phyloP scores from a whole-genome alignment of 2,888 invertebrate genomes.

The Myathropa florea region DNA sequence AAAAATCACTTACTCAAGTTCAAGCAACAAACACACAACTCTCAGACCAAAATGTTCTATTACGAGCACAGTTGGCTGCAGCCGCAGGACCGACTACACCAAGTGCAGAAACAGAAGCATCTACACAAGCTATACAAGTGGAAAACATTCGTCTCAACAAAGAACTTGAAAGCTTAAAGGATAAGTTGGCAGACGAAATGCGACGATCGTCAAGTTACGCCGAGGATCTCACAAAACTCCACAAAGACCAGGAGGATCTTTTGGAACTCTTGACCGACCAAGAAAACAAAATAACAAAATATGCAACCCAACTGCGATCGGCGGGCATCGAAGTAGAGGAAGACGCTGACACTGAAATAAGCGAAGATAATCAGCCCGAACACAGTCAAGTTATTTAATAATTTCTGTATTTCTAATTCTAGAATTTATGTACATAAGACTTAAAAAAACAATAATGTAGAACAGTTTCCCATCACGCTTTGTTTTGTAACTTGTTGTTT shows the following conservation, averaged over 20 bases:
- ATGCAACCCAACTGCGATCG: constrained; percentile 83
- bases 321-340: constrained; percentile 80
- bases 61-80: constrained; percentile 87
- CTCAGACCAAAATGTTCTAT: constrained; percentile 91
- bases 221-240: constrained; percentile 84
- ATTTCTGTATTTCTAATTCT: constrained; percentile 20
- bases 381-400: constrained; percentile 46
- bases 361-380: constrained; percentile 71
- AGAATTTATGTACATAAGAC: constrained; percentile 50
- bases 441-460: constrained; percentile 29
- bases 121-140: constrained; percentile 73
- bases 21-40: constrained; percentile 87
- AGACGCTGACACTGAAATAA: constrained; percentile 80
- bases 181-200: constrained; percentile 74
- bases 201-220: constrained; percentile 74
- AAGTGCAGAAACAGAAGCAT: constrained; percentile 73
- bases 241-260: constrained; percentile 96
- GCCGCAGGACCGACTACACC: constrained; percentile 40
- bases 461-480: not conserved
- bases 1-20: constrained; percentile 85
- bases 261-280: constrained; percentile 94
- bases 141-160: constrained; percentile 79
- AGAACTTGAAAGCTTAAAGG: constrained; percentile 76
- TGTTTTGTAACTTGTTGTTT: not conserved
- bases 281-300: constrained; percentile 86